phyloP scores from a whole-genome alignment of 1,140 invertebrate genomes.

The Drosophila azteca region DNA sequence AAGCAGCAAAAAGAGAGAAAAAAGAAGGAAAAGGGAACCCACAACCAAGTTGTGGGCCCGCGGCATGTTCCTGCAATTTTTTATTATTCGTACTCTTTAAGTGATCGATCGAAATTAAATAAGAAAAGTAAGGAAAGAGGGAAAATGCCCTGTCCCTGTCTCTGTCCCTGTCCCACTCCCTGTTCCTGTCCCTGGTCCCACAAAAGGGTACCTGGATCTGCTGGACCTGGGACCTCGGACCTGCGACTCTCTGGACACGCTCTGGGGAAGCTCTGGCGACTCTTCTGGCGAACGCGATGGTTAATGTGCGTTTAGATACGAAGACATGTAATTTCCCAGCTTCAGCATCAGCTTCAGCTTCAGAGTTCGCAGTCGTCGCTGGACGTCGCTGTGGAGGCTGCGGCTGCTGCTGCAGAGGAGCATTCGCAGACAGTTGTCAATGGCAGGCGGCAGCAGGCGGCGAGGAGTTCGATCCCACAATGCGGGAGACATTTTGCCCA shows the following conservation, averaged over 20 bases:
- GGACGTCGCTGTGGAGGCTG: slow-evolving; percentile 10
- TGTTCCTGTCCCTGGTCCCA: slow-evolving; percentile 14
- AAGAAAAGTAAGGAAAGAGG: slow-evolving; percentile 70
- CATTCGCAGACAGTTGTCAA: slow-evolving; percentile 61
- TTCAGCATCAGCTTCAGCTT: slow-evolving; percentile 6
- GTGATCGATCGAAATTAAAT: slow-evolving; percentile 81
- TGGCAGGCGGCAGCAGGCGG: slow-evolving; percentile 12
- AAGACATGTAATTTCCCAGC: slow-evolving; percentile 79
- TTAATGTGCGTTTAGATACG: slow-evolving; percentile 80
- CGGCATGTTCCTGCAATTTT: slow-evolving; percentile 70
- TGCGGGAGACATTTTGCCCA: slow-evolving; percentile 50
- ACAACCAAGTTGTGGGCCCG: slow-evolving; percentile 46
- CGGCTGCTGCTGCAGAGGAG: slow-evolving; percentile 3
- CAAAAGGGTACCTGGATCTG: slow-evolving; percentile 17
- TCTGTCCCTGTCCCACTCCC: background rate
- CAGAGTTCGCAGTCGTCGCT: background rate
- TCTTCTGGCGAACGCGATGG: slow-evolving; percentile 64
- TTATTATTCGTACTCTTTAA: slow-evolving; percentile 78
- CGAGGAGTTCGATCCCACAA: slow-evolving; percentile 34
- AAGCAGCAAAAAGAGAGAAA: background rate
- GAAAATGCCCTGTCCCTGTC: slow-evolving; percentile 50
- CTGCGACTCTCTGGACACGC: background rate
- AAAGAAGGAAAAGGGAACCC: slow-evolving; percentile 3
- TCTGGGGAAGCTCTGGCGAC: slow-evolving; percentile 4
- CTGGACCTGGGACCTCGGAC: background rate